Evolutionary conservation across 2,113 vertebrate species (phyloP).

Genomic region (Hirundichthys speculiger): DNA sequence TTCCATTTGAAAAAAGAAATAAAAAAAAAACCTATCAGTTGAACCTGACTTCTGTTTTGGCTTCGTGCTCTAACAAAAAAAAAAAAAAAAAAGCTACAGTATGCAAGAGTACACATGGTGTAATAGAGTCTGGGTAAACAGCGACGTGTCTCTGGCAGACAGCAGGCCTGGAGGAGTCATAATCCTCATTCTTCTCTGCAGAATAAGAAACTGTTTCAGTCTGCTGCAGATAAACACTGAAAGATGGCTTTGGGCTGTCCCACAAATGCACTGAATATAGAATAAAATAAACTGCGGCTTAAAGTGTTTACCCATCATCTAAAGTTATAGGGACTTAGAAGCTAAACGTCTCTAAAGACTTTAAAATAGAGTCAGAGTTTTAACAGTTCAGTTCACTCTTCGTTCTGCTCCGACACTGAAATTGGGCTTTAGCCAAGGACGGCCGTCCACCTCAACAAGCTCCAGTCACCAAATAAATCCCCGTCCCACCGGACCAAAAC

Average conservation of each 20-base stretch:
- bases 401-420: constrained; percentile 15
- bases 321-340: background rate
- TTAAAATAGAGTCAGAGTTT: constrained; percentile 16
- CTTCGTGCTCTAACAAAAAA: too few species aligned
- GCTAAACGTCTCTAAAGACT: background rate
- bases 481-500: constrained; percentile 26
- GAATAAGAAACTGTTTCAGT: constrained; percentile 7
- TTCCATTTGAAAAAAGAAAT: too few species aligned
- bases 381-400: constrained; percentile 20
- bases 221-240: background rate
- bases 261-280: constrained; percentile 4
- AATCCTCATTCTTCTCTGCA: constrained; percentile 29
- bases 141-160: constrained; percentile 28
- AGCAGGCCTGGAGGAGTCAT: constrained; percentile 7
- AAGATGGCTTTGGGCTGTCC: constrained; percentile 4
- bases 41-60: too few species aligned
- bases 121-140: background rate
- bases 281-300: constrained; percentile 9
- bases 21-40: too few species aligned
- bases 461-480: constrained; percentile 15
- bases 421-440: constrained; percentile 37
- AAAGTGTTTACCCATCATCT: background rate
- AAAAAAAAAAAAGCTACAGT: background rate
- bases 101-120: background rate
- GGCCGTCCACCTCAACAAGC: constrained; percentile 7